These are phyloP conservation scores for Spodoptera littoralis DNA, from an alignment of 2,888 invertebrate genomes.

Conservation along the genomic window DNA sequence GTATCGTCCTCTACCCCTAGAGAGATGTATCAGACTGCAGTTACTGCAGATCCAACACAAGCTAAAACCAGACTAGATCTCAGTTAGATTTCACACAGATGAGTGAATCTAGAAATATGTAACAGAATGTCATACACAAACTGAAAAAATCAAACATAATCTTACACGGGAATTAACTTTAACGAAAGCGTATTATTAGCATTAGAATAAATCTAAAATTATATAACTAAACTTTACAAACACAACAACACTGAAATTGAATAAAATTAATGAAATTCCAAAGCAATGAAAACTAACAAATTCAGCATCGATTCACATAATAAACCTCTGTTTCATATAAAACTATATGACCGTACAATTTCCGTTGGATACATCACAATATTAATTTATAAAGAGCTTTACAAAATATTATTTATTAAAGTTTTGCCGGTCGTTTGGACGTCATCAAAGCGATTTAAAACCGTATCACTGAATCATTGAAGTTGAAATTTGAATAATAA, in stretches of 20 bases:
- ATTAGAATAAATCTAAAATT: no score
- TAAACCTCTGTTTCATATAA: slow-evolving; percentile 18
- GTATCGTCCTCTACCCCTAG: no score
- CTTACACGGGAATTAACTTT: no score
- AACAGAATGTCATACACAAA: no score
- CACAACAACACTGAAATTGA: not conserved
- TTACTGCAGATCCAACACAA: no score
- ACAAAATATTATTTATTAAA: slow-evolving; percentile 38
- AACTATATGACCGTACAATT: slow-evolving; percentile 18
- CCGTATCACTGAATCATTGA: slow-evolving; percentile 21
- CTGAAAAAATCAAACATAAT: no score
- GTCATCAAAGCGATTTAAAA: slow-evolving; percentile 53
- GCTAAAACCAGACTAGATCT: no score
- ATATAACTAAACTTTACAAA: no score
- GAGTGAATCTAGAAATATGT: no score
- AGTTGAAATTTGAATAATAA: slow-evolving; percentile 45
- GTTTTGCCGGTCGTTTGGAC: slow-evolving; percentile 24
- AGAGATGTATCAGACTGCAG: no score
- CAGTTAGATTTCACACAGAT: no score
- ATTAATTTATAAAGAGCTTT: slow-evolving; percentile 43
- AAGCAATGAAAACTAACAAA: not conserved
- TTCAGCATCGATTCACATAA: slow-evolving; percentile 2
- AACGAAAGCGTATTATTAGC: no score
- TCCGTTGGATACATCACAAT: slow-evolving; percentile 47
- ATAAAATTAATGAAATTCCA: not conserved